Percentiles rank a stretch among this genome's conserved stretches.
Evolutionary conservation across 2,888 invertebrate genomes (phyloP).

Genomic region (Tenthredo livida): DNA sequence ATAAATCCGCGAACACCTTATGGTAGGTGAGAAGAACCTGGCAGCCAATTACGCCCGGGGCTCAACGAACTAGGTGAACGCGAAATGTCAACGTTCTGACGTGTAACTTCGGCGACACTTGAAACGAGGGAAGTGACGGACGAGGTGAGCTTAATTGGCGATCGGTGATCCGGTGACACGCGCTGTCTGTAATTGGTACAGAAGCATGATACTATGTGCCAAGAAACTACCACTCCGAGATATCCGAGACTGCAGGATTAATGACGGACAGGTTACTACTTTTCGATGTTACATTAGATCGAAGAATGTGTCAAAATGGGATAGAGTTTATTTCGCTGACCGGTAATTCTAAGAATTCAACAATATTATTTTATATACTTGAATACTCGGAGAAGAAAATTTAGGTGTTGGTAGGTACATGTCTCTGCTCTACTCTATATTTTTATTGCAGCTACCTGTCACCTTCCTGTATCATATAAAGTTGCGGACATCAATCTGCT

Average conservation of each 20-base stretch:
- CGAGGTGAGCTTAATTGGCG: slow-evolving; percentile 52
- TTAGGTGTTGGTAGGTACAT: no score
- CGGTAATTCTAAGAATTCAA: background rate
- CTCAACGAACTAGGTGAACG: slow-evolving; percentile 40
- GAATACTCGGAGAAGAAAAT: no score
- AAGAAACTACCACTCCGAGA: slow-evolving; percentile 25
- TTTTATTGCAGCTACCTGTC: background rate
- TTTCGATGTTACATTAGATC: slow-evolving; percentile 5
- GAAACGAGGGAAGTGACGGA: slow-evolving; percentile 37
- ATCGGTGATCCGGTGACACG: slow-evolving; percentile 49
- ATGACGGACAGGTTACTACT: slow-evolving; percentile 26
- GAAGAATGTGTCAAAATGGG: slow-evolving; percentile 19
- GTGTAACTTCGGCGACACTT: slow-evolving; percentile 39
- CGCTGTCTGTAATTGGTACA: slow-evolving; percentile 52
- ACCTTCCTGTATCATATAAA: background rate
- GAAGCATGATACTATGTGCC: slow-evolving; percentile 48
- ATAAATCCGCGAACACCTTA: background rate
- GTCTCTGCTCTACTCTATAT: background rate
- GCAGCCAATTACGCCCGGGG: slow-evolving; percentile 31
- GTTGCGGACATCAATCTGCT: background rate
- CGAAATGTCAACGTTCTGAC: slow-evolving; percentile 43
- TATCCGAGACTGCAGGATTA: background rate
- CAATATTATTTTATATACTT: slow-evolving; percentile 14
- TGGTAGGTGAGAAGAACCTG: slow-evolving; percentile 27
- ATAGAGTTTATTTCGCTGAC: slow-evolving; percentile 9